phyloP scores from a whole-genome alignment of 2,888 invertebrate genomes.

The Drosophila pseudotakahashii region DNA sequence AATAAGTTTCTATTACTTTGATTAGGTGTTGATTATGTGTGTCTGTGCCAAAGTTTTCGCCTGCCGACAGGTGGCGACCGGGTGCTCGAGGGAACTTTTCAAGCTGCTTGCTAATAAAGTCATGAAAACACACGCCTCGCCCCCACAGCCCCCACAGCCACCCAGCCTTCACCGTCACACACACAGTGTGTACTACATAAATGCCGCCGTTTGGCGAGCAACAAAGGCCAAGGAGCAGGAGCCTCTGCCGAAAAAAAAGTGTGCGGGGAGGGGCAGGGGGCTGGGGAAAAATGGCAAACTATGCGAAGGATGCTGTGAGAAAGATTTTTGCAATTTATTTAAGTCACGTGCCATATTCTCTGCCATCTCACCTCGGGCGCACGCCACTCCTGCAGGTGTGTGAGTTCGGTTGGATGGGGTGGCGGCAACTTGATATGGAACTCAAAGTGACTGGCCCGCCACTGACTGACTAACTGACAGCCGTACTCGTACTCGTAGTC shows the following conservation, averaged over 20 bases:
- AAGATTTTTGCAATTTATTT: slow-evolving; percentile 79
- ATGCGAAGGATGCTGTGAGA: slow-evolving; percentile 67
- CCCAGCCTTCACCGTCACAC: no score
- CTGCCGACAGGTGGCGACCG: slow-evolving; percentile 4
- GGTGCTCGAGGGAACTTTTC: slow-evolving; percentile 46
- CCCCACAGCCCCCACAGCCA: no score
- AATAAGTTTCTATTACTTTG: slow-evolving; percentile 78
- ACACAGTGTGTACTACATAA: slow-evolving; percentile 37
- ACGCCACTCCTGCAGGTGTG: slow-evolving; percentile 9
- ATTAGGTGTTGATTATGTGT: slow-evolving; percentile 79
- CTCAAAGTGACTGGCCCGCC: slow-evolving; percentile 70
- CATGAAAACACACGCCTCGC: slow-evolving; percentile 45
- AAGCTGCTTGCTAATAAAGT: slow-evolving; percentile 72
- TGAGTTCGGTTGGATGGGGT: neutral
- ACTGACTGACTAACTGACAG: slow-evolving; percentile 55
- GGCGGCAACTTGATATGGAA: slow-evolving; percentile 66
- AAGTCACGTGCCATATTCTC: slow-evolving; percentile 76
- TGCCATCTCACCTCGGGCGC: slow-evolving; percentile 17
- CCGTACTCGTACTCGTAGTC: neutral
- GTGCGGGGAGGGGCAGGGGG: no score
- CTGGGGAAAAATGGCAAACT: slow-evolving; percentile 54
- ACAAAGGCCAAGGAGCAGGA: slow-evolving; percentile 59
- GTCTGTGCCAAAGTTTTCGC: slow-evolving; percentile 20
- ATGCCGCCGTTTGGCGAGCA: slow-evolving; percentile 53
- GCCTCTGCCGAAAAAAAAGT: slow-evolving; percentile 8